Percentiles rank a stretch among this genome's conserved stretches.
phyloP scores from a whole-genome alignment of 2,888 invertebrate species.

The Phengaris alcon region DNA sequence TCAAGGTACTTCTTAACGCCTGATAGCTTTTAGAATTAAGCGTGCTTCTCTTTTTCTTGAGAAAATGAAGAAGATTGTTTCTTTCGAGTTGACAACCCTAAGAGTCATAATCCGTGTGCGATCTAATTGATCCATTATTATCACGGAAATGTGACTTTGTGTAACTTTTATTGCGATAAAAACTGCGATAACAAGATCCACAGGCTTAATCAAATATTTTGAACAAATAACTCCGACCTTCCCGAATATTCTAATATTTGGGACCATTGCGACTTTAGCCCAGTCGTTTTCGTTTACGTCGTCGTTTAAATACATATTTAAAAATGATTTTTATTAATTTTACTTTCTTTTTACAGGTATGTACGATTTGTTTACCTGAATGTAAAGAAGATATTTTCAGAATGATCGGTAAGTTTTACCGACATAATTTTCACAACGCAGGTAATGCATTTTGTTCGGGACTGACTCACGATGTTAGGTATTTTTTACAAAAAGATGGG shows the following conservation, averaged over 20 bases:
- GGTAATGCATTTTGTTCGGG: too few species aligned
- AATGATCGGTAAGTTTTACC: background rate
- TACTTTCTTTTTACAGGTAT: background rate
- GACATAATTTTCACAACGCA: background rate
- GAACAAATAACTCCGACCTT: background rate
- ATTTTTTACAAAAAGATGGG: too few species aligned
- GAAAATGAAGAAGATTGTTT: background rate
- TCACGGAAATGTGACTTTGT: slow-evolving; percentile 8
- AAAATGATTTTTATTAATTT: background rate
- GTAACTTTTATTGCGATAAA: slow-evolving; percentile 8
- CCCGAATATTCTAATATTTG: background rate
- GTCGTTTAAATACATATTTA: too few species aligned
- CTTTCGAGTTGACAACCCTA: background rate
- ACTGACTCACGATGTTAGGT: too few species aligned
- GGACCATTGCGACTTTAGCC: background rate
- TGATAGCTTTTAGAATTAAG: too few species aligned
- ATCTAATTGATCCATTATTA: slow-evolving; percentile 17
- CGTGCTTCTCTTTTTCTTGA: background rate
- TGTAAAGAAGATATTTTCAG: background rate
- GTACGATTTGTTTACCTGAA: background rate
- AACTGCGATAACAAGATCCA: background rate
- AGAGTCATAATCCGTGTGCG: background rate
- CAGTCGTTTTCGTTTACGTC: too few species aligned
- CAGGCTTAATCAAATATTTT: background rate
- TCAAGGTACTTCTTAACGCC: too few species aligned